These are phyloP conservation scores for Drosophila peninsularis DNA, from an alignment of 2,888 invertebrate species.

Conservation along the genomic window DNA sequence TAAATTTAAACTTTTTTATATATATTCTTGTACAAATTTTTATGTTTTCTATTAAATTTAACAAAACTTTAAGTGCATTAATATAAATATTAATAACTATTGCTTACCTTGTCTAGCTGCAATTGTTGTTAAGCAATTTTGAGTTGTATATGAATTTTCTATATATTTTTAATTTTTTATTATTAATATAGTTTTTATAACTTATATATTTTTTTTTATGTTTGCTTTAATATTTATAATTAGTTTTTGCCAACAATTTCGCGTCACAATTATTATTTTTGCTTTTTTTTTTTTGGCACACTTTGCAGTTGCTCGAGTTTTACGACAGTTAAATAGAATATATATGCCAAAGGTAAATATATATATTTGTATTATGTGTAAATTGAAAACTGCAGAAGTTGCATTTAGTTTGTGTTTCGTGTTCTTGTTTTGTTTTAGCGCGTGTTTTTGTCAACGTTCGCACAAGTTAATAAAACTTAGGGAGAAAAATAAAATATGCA, in stretches of 20 bases:
- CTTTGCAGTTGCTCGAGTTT: slow-evolving; percentile 1
- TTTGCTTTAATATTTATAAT: background rate
- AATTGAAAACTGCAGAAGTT: slow-evolving; percentile 24
- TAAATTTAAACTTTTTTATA: no score
- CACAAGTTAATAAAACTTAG: slow-evolving; percentile 7
- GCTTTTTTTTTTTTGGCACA: background rate
- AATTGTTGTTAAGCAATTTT: background rate
- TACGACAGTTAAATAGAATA: slow-evolving; percentile 3
- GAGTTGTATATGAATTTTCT: no score
- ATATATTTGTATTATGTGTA: background rate
- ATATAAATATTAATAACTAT: no score
- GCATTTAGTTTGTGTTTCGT: slow-evolving; percentile 23
- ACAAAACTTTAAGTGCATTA: no score
- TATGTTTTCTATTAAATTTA: no score
- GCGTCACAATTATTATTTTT: no score
- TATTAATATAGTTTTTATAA: no score
- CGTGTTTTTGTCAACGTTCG: slow-evolving; percentile 25
- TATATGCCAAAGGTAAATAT: slow-evolving; percentile 5
- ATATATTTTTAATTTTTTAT: no score
- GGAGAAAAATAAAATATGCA: slow-evolving; percentile 4
- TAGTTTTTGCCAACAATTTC: background rate
- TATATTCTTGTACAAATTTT: no score
- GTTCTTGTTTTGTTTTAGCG: slow-evolving; percentile 17
- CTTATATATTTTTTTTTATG: background rate
- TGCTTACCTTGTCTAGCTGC: background rate